Conservation (phyloP, 23 tunicate genomes). For the Botrylloides violaceus region DNA sequence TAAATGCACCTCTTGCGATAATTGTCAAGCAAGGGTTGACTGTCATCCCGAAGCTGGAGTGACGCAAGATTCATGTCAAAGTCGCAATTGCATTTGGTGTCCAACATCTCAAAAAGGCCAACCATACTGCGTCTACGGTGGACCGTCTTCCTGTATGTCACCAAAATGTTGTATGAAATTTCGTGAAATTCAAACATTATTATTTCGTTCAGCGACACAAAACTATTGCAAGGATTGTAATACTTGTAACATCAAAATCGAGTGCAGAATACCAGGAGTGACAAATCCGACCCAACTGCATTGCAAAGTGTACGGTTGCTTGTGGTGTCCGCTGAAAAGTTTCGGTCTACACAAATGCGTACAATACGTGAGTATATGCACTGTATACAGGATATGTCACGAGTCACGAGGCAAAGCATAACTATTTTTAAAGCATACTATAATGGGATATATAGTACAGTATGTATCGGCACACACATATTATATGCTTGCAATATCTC, state of each 20-base stretch:
- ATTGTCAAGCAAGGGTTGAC: constrained; percentile 15
- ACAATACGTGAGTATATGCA: constrained; percentile 6
- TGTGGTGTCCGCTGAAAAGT: constrained; percentile 30
- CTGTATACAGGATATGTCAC: no score
- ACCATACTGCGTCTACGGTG: constrained; percentile 19
- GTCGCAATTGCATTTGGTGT: constrained; percentile 21
- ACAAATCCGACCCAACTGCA: constrained; percentile 14
- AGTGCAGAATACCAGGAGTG: background rate
- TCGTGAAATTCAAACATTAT: background rate
- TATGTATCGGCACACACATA: no score
- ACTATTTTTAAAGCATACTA: no score
- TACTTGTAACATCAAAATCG: constrained; percentile 5
- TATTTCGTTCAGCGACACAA: background rate
- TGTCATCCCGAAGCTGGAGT: constrained; percentile 28
- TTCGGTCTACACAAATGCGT: constrained; percentile 15
- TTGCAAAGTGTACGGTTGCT: constrained; percentile 14
- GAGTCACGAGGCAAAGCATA: no score
- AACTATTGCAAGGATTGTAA: constrained; percentile 4
- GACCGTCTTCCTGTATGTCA: constrained; percentile 1
- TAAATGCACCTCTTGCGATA: constrained; percentile 5
- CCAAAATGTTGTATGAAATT: no score
- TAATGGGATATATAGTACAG: no score
- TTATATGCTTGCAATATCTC: no score
- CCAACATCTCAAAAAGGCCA: constrained; percentile 3
- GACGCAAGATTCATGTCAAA: background rate